Conservation (phyloP, 2,888 invertebrate species). For the Tanypteryx hageni region DNA sequence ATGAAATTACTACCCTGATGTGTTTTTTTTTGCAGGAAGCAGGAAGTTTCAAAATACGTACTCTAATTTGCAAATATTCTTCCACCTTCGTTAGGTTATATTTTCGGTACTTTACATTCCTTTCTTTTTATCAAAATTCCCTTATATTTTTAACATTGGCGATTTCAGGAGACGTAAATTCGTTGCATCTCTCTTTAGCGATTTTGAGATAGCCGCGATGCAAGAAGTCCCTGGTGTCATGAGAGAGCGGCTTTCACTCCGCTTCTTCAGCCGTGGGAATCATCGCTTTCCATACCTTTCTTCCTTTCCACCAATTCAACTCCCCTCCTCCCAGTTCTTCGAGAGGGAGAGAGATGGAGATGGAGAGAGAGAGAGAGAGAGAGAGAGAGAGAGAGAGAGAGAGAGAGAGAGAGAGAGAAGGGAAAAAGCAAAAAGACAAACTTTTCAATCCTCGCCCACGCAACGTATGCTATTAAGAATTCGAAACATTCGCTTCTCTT, state of each 20-base stretch:
- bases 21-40: too few relatives aligned
- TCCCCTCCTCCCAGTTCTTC: not conserved
- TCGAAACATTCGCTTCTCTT: slow-evolving; percentile 7
- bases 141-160: not conserved
- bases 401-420: not conserved
- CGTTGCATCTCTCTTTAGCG: not conserved
- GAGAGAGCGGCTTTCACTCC: slow-evolving; percentile 23
- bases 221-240: not conserved
- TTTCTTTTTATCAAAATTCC: not conserved
- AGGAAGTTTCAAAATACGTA: too few relatives aligned
- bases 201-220: not conserved
- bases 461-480: slow-evolving; percentile 63
- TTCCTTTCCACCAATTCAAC: slow-evolving; percentile 18
- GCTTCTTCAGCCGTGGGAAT: slow-evolving; percentile 23
- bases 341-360: not conserved
- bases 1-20: too few relatives aligned
- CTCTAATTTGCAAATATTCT: too few relatives aligned
- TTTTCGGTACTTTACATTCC: too few relatives aligned
- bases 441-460: slow-evolving; percentile 27
- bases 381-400: slow-evolving; percentile 31
- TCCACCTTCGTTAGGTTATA: too few relatives aligned
- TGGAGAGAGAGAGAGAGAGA: not conserved
- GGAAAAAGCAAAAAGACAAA: slow-evolving; percentile 19
- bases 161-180: not conserved
- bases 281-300: not conserved